Percentiles rank a stretch among this genome's conserved stretches.
Evolutionary conservation across 1,140 invertebrate genomes (phyloP).

Genomic region (Bursaphelenchus mucronatus): DNA sequence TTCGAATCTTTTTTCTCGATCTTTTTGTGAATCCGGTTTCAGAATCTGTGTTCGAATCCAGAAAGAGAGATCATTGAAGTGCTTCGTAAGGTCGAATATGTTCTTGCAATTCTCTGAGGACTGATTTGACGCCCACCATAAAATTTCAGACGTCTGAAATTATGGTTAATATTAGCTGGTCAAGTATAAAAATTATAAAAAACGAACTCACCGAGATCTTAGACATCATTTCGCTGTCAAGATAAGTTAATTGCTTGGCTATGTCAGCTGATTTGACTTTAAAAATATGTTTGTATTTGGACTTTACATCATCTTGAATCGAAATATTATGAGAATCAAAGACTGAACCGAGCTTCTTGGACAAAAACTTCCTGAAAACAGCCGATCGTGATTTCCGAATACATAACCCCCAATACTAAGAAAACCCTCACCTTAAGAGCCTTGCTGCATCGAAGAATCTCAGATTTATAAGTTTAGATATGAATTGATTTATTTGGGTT

Average conservation of each 20-base stretch:
- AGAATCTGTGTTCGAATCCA: constrained; percentile 81
- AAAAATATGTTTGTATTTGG: constrained; percentile 17
- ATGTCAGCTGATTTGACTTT: constrained; percentile 39
- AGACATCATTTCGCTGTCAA: constrained; percentile 90
- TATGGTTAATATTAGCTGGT: constrained; percentile 8
- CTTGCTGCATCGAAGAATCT: constrained; percentile 47
- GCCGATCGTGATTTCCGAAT: not conserved
- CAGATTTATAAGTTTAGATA: constrained; percentile 46
- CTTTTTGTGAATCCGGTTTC: constrained; percentile 77
- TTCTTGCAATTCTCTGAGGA: constrained; percentile 93
- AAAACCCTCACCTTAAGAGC: constrained; percentile 37
- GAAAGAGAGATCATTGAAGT: constrained; percentile 99
- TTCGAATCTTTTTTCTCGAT: constrained; percentile 87
- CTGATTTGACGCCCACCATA: constrained; percentile 94
- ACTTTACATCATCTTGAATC: constrained; percentile 1
- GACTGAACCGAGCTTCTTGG: not conserved
- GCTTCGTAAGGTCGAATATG: constrained; percentile 90
- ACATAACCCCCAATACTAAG: not conserved
- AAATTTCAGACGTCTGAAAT: constrained; percentile 70
- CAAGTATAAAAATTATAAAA: constrained; percentile 14
- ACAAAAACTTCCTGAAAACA: constrained; percentile 19
- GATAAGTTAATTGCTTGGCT: constrained; percentile 94
- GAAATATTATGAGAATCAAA: not conserved
- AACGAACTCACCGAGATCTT: constrained; percentile 78
- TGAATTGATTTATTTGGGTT: constrained; percentile 44